Conservation (phyloP, 2,797 vertebrate genomes). For the Lepilemur ruficaudatus region DNA sequence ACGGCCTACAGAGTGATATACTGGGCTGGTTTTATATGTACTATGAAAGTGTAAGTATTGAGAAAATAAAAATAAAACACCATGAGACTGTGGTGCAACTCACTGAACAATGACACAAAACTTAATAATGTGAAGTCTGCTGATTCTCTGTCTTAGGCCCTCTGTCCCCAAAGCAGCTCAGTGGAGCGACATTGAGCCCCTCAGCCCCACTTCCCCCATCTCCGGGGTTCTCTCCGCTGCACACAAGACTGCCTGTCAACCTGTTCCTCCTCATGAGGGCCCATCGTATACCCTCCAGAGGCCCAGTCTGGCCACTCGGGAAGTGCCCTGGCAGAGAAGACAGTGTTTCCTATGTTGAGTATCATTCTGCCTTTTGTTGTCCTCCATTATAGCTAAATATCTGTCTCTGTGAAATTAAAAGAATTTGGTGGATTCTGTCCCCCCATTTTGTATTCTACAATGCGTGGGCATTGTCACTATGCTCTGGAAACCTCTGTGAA, state of each 20-base stretch:
- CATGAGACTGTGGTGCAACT: neutral
- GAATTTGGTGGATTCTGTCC: neutral
- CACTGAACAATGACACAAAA: neutral
- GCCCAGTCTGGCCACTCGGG: neutral
- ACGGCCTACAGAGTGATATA: neutral
- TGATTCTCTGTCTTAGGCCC: neutral
- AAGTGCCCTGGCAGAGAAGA: neutral
- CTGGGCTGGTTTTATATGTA: neutral
- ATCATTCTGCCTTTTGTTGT: neutral
- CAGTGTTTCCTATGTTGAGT: neutral
- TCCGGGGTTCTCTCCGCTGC: neutral
- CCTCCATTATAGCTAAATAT: neutral
- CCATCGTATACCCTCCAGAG: neutral
- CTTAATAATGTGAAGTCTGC: neutral
- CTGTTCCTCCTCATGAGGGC: neutral
- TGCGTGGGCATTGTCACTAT: neutral
- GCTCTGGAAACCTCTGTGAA: conserved; percentile 19
- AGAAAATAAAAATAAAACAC: neutral
- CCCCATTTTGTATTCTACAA: neutral
- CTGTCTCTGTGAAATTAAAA: neutral
- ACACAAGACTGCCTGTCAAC: accelerated
- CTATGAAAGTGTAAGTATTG: neutral
- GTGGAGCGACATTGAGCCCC: accelerated
- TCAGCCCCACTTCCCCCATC: neutral
- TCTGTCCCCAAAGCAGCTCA: neutral